These are phyloP conservation scores for Steatornis caripensis DNA, from an alignment of 2,113 vertebrate species.

Conservation along the genomic window DNA sequence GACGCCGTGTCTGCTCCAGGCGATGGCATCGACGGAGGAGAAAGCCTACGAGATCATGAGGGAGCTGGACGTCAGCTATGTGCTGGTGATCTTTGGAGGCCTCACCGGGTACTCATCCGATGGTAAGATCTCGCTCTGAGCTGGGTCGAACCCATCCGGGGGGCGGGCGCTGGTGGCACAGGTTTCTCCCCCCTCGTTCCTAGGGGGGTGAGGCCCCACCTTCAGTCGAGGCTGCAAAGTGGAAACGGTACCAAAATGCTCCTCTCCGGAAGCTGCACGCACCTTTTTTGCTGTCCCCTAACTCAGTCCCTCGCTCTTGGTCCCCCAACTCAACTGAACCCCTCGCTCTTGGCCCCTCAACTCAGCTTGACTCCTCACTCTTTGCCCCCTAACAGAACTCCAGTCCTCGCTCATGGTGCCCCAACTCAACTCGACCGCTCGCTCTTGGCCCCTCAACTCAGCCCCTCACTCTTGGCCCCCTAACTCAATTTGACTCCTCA, in stretches of 20 bases:
- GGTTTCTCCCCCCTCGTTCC: neutral
- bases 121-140: constrained; percentile 64
- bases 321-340: neutral
- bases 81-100: constrained; percentile 96
- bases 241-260: accelerated
- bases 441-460: neutral
- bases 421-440: neutral
- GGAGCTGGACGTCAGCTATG: constrained; percentile 96
- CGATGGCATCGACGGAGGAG: constrained; percentile 97
- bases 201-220: neutral
- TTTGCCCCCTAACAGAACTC: neutral
- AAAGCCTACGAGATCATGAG: constrained; percentile 98
- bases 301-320: too few species aligned
- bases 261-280: accelerated
- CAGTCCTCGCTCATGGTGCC: neutral
- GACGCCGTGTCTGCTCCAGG: constrained; percentile 61
- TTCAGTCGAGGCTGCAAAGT: neutral
- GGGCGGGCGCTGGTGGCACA: accelerated
- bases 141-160: accelerated
- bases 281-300: neutral
- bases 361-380: neutral
- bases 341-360: neutral
- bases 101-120: constrained; percentile 97
- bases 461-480: neutral
- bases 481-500: too few species aligned